Evolutionary conservation across 2,797 vertebrate species (phyloP), one percentile per base, ranked within the genome.

Genomic region (Myripristis jacobus): DNA sequence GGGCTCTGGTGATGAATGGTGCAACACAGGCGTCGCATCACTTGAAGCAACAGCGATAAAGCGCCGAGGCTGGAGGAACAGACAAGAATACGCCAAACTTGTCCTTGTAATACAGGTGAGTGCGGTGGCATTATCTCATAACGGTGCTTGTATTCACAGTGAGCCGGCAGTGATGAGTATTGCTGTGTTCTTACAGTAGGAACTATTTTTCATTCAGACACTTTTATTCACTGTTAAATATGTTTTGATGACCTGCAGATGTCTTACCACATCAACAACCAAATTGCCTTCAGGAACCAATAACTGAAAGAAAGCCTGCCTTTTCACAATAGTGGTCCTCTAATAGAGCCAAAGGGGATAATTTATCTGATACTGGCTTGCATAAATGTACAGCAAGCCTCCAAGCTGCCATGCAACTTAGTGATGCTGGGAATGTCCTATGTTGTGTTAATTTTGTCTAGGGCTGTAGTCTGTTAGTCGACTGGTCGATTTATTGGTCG

Each of bases 1-100:
- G 66, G 83, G 77, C 59, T 27, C 57, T 22, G 58, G 80, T 91
- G 90, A 92, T 92, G 86, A 90, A 92, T 89, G 77, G 71, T 48
- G 57, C 41, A 53, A 87, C 87, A 86, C 51, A 66, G 66, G 70
- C 66, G 44, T 61, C 84, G 69, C 79, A 83, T 83, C 85, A 69
- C 78, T 81, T 79, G 82, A 83, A 84, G 74, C 73, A 77, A 78
- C 72, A 69, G 70, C 54, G 81, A 91, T 91, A 89, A 91, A 89
- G 70, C 66, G 80, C 61, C 74, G 64, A 51, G 66, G 70, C 80
- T 77, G 80, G 79, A 29, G 71, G 61, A 67, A 48, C 66, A 73
- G 41, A 73, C 75, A 75, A 68, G 78, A 68, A 63, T 70, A 46
- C 43, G 50, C 66, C 66, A 76, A 69, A 77, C 81, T 73, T 79